Evolutionary conservation across 2,113 vertebrate species (phyloP).

Genomic region (Manacus vitellinus): DNA sequence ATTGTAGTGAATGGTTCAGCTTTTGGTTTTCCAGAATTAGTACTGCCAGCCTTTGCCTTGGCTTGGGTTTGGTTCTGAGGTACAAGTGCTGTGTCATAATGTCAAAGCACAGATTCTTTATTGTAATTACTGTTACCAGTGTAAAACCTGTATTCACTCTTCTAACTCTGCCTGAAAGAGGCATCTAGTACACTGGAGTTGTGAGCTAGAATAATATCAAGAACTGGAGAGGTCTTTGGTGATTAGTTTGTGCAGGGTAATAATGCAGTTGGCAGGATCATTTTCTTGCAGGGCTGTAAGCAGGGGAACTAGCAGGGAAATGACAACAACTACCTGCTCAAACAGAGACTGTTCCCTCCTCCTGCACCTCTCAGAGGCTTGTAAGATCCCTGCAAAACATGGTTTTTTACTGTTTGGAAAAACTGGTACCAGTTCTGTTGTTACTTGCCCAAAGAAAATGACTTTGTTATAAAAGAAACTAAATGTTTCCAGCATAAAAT

Average conservation of each 20-base stretch:
- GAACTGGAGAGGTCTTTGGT: not conserved
- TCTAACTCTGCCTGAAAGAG: not conserved
- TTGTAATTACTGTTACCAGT: not conserved
- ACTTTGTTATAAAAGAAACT: not conserved
- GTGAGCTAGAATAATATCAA: not conserved
- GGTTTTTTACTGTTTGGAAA: not conserved
- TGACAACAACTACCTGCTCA: not conserved
- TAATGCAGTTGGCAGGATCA: not conserved
- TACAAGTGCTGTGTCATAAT: not conserved
- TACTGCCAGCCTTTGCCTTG: not conserved
- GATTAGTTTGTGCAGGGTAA: not conserved
- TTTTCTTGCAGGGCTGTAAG: not conserved
- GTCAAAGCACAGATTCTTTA: not conserved
- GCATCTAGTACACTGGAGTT: not conserved
- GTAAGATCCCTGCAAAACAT: not conserved
- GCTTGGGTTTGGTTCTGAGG: not conserved
- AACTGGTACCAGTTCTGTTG: not conserved
- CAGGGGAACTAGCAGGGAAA: not conserved
- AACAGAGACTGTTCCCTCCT: not conserved
- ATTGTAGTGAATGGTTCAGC: not conserved
- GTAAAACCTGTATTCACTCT: not conserved
- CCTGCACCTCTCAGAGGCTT: not conserved
- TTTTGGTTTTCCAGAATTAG: not conserved
- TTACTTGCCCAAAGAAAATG: not conserved
- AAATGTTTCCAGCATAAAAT: not conserved